Percentiles rank a stretch among this genome's conserved stretches.
These are phyloP conservation scores for Ophioninae sp. DNA, from an alignment of 2,888 invertebrate species.

Conservation along the genomic window DNA sequence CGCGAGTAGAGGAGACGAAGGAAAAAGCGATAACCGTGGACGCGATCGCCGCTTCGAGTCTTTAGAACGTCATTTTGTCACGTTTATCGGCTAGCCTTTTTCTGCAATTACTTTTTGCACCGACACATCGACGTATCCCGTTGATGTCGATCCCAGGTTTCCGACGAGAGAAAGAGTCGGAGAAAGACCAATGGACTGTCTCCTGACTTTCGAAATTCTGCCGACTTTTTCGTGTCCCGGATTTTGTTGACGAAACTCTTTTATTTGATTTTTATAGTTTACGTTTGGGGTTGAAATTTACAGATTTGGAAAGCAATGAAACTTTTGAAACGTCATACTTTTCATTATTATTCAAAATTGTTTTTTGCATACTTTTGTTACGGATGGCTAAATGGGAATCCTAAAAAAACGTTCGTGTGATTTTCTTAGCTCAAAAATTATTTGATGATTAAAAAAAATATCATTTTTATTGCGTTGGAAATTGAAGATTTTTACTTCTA, in stretches of 20 bases:
- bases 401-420: too few relatives aligned
- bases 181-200: not conserved
- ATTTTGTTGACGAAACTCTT: not conserved
- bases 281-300: not conserved
- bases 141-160: conserved; percentile 33
- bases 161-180: not conserved
- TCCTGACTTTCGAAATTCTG: not conserved
- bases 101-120: conserved; percentile 74
- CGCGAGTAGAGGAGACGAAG: conserved; percentile 12
- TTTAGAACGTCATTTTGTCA: conserved; percentile 76
- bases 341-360: too few relatives aligned
- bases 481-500: too few relatives aligned
- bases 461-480: too few relatives aligned
- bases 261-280: not conserved
- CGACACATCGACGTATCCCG: conserved; percentile 41
- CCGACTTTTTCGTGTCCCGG: conserved; percentile 8
- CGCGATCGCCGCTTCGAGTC: conserved; percentile 70
- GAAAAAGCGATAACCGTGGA: conserved; percentile 21
- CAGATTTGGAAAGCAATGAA: too few relatives aligned
- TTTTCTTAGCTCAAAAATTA: too few relatives aligned
- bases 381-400: too few relatives aligned
- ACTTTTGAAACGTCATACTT: too few relatives aligned
- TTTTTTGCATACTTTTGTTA: too few relatives aligned
- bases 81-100: conserved; percentile 73
- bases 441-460: too few relatives aligned